A percentile compares a stretch with the other conserved stretches of the same genome.
Evolutionary conservation across 2,113 vertebrate species (phyloP).

Genomic region (Odontesthes bonariensis): DNA sequence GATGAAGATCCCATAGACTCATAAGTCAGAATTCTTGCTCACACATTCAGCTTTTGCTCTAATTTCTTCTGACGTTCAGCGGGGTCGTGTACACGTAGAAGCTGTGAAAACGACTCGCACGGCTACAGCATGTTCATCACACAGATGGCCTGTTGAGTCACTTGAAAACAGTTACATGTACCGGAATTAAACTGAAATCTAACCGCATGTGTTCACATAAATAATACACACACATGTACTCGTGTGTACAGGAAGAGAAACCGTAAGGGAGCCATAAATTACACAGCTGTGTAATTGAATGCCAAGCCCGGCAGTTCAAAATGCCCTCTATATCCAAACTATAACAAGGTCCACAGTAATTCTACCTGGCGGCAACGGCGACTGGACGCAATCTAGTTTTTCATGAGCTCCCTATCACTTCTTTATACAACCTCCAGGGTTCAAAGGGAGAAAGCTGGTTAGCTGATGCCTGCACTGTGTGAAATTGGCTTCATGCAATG

Average conservation of each 20-base stretch:
- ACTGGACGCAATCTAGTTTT: constrained; percentile 70
- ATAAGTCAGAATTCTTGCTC: not conserved
- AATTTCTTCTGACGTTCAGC: not conserved
- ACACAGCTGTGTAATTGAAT: constrained; percentile 69
- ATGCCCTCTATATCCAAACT: constrained; percentile 64
- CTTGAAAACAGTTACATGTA: not conserved
- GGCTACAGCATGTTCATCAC: not conserved
- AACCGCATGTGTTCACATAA: constrained; percentile 2
- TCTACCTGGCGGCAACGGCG: constrained; percentile 71
- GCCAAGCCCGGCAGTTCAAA: constrained; percentile 67
- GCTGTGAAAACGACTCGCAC: constrained; percentile 36
- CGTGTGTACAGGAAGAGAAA: constrained; percentile 7
- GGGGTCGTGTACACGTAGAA: not conserved
- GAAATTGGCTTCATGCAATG: constrained; percentile 38
- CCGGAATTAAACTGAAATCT: not conserved
- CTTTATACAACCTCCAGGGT: constrained; percentile 53
- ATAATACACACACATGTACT: not conserved
- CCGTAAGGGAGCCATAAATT: constrained; percentile 45
- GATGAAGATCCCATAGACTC: no score
- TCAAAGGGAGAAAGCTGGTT: constrained; percentile 35
- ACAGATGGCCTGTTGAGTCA: constrained; percentile 42
- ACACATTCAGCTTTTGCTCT: not conserved
- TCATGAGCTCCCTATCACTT: constrained; percentile 67
- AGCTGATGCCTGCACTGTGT: constrained; percentile 28
- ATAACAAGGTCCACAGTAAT: constrained; percentile 76